Conservation (phyloP, 2,797 vertebrate species). For the Syncerus caffer region DNA sequence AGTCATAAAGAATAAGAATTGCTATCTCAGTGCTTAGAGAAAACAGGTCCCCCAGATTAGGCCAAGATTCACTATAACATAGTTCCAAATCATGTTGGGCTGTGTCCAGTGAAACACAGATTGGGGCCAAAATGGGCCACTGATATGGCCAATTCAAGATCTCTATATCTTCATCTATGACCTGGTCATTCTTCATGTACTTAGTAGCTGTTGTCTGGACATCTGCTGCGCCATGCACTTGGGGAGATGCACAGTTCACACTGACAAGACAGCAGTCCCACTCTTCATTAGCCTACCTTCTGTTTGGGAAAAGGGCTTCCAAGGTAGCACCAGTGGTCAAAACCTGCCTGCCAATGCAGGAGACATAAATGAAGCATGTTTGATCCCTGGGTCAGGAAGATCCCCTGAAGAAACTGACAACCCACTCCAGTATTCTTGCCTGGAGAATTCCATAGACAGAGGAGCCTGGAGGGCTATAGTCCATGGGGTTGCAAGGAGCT, state of each 20-base stretch:
- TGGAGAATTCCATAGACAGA: neutral
- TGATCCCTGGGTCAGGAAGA: neutral
- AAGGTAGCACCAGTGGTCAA: neutral
- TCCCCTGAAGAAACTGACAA: neutral
- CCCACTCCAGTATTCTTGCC: neutral
- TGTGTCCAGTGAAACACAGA: neutral
- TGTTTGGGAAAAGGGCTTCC: neutral
- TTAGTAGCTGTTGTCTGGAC: neutral
- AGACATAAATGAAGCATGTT: neutral
- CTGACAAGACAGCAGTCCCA: neutral
- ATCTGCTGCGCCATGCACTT: neutral
- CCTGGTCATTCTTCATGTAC: neutral
- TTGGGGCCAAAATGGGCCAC: neutral
- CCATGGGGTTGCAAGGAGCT: neutral
- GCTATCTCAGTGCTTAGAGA: neutral
- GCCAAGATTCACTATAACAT: neutral
- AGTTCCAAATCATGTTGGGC: neutral
- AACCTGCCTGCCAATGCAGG: neutral
- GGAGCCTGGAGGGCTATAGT: neutral
- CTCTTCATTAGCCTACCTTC: neutral
- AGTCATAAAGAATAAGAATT: neutral
- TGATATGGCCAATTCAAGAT: neutral
- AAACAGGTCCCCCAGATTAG: neutral
- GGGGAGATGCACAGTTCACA: neutral
- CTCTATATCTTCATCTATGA: neutral